These are phyloP conservation scores for Drosophila nasuta DNA, from an alignment of 1,140 invertebrate species.

Conservation along the genomic window DNA sequence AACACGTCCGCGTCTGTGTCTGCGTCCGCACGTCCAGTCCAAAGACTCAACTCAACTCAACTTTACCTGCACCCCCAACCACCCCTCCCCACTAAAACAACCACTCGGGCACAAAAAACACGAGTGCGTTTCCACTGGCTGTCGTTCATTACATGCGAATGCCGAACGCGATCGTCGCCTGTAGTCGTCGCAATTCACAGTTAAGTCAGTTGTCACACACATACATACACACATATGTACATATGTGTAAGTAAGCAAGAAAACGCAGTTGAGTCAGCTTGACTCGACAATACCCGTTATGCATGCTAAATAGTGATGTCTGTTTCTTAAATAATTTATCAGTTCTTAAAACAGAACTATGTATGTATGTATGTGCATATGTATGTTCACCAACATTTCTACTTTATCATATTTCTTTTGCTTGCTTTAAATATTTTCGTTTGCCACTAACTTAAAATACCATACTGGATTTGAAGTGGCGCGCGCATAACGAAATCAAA, in stretches of 20 bases:
- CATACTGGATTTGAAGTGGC: too few species aligned
- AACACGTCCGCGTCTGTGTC: constrained; percentile 21
- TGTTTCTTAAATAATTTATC: too few species aligned
- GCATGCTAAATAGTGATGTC: too few species aligned
- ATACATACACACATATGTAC: neutral
- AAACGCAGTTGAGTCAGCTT: too few species aligned
- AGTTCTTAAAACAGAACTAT: too few species aligned
- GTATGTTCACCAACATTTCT: too few species aligned
- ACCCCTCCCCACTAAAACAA: neutral
- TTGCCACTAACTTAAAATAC: too few species aligned
- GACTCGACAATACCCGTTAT: too few species aligned
- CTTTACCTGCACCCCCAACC: neutral
- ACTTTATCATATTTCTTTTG: too few species aligned
- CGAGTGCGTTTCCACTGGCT: neutral
- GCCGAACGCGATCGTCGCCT: constrained; percentile 49
- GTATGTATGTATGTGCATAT: too few species aligned
- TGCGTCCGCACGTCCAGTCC: constrained; percentile 14
- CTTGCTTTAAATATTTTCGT: too few species aligned
- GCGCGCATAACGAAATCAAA: constrained; percentile 39
- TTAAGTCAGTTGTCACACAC: constrained; percentile 58
- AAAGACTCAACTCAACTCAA: constrained; percentile 7
- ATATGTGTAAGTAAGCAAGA: constrained; percentile 23
- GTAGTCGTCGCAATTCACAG: constrained; percentile 66
- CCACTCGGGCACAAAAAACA: constrained; percentile 1
- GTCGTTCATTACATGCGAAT: constrained; percentile 43